phyloP scores from a whole-genome alignment of 1,140 invertebrate species.

The Microplitis mediator region DNA sequence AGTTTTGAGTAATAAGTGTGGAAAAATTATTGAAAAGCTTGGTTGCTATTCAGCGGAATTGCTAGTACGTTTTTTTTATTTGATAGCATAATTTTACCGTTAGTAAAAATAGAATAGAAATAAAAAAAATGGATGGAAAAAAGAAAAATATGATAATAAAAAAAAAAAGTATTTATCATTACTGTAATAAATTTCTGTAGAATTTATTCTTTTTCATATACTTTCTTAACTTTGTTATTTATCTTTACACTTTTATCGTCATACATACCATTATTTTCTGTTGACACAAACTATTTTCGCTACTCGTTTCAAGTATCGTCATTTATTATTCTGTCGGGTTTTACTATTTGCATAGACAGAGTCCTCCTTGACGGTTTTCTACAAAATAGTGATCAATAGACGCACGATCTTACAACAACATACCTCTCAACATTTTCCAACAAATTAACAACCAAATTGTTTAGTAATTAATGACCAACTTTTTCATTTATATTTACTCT shows the following conservation, averaged over 20 bases:
- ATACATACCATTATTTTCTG: background rate
- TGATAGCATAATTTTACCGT: background rate
- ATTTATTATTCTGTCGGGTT: slow-evolving; percentile 49
- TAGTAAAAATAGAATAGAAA: no score
- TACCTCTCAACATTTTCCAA: slow-evolving; percentile 13
- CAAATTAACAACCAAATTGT: slow-evolving; percentile 2
- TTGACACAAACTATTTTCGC: slow-evolving; percentile 32
- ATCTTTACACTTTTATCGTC: background rate
- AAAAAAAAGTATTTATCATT: slow-evolving; percentile 20
- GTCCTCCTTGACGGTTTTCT: background rate
- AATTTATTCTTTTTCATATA: background rate
- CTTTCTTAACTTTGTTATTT: background rate
- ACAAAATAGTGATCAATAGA: slow-evolving; percentile 26
- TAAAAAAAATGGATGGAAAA: background rate
- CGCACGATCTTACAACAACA: background rate
- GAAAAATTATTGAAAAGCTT: background rate
- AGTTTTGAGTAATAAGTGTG: background rate
- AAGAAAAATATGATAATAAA: background rate
- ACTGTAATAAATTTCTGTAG: background rate
- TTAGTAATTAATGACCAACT: slow-evolving; percentile 22
- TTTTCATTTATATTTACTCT: background rate
- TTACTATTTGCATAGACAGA: slow-evolving; percentile 39
- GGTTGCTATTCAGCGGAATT: background rate
- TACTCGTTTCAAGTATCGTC: slow-evolving; percentile 37
- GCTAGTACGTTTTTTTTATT: background rate